Conservation (phyloP, 2,888 invertebrate genomes). For the Hyalella azteca region DNA sequence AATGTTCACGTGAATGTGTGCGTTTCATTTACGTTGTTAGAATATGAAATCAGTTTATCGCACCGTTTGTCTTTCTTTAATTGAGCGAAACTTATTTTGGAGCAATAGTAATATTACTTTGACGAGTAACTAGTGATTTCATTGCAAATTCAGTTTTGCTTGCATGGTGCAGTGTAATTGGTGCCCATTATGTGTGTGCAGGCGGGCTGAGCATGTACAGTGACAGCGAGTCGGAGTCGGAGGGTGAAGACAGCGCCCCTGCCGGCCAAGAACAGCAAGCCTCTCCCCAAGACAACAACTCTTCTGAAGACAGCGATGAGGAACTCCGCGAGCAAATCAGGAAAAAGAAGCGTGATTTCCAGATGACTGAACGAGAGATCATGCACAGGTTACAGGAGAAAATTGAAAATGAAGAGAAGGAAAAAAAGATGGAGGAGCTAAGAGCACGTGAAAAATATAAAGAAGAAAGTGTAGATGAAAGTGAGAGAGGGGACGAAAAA, state of each 20-base stretch:
- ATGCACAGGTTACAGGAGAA: slow-evolving; percentile 52
- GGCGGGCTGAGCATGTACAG: slow-evolving; percentile 58
- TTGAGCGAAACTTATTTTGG: too few species aligned
- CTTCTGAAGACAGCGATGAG: slow-evolving; percentile 56
- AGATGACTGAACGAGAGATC: slow-evolving; percentile 53
- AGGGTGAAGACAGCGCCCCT: slow-evolving; percentile 34
- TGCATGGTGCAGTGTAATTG: background rate
- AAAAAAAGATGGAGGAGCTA: background rate
- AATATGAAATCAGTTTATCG: too few species aligned
- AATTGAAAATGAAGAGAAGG: slow-evolving; percentile 45
- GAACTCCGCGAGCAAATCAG: slow-evolving; percentile 55
- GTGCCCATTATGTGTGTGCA: background rate
- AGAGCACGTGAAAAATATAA: background rate
- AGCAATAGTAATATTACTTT: too few species aligned
- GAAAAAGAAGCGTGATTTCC: slow-evolving; percentile 52
- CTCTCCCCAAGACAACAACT: background rate
- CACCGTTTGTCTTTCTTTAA: too few species aligned
- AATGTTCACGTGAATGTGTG: too few species aligned
- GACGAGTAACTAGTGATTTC: too few species aligned
- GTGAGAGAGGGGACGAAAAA: slow-evolving; percentile 43
- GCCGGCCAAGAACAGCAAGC: background rate
- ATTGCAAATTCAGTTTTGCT: too few species aligned
- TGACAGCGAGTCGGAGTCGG: slow-evolving; percentile 53
- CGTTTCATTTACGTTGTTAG: too few species aligned
- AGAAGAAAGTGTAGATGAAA: slow-evolving; percentile 29